These are phyloP conservation scores for Gobiocypris rarus DNA, from an alignment of 2,113 vertebrate genomes.

Conservation along the genomic window DNA sequence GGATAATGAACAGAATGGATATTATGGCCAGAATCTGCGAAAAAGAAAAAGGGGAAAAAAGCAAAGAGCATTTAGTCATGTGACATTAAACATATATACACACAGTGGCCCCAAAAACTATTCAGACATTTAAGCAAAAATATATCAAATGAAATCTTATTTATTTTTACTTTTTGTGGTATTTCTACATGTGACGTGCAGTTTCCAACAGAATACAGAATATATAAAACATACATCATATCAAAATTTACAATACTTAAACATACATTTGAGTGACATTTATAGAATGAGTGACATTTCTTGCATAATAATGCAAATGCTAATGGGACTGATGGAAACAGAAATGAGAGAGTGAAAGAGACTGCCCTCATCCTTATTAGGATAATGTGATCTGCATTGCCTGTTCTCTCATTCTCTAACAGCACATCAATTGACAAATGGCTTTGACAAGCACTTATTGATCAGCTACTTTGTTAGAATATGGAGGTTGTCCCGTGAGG, in stretches of 20 bases:
- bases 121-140: no score
- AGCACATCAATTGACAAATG: conserved; percentile 38
- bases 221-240: background rate
- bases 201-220: background rate
- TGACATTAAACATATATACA: background rate
- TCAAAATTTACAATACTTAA: background rate
- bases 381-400: conserved; percentile 6
- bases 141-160: background rate
- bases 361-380: conserved; percentile 28
- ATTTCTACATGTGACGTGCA: no score
- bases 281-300: background rate
- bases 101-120: no score
- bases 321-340: background rate
- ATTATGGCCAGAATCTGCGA: conserved; percentile 85
- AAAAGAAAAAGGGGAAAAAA: background rate
- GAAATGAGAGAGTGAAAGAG: background rate
- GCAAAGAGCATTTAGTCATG: background rate
- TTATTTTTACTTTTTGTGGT: background rate
- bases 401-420: conserved; percentile 34
- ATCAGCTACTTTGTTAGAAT: conserved; percentile 55
- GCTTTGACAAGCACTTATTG: conserved; percentile 45
- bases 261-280: background rate
- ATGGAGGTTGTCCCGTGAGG: conserved; percentile 39
- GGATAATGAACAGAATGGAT: conserved; percentile 96
- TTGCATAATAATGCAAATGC: background rate